These are phyloP conservation scores for Chlorodrepanis virens DNA, from an alignment of 2,113 vertebrate genomes.

Conservation along the genomic window DNA sequence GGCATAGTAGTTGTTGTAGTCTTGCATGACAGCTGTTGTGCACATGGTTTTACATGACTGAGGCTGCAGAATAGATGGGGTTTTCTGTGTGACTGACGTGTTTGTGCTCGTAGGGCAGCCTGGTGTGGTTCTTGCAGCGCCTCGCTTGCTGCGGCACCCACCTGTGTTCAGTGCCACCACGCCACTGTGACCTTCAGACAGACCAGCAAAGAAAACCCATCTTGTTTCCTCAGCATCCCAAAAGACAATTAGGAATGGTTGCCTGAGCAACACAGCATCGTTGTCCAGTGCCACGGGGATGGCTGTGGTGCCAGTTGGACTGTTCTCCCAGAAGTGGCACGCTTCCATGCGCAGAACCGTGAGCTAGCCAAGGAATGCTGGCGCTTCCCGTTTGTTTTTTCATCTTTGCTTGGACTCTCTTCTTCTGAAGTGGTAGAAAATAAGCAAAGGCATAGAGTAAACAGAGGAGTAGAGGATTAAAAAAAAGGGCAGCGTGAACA, in stretches of 20 bases:
- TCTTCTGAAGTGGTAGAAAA: background rate
- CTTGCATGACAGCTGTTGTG: background rate
- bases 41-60: background rate
- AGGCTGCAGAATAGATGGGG: background rate
- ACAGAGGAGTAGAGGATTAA: background rate
- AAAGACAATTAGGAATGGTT: constrained; percentile 65
- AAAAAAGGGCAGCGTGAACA: background rate
- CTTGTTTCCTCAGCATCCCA: constrained; percentile 51
- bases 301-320: constrained; percentile 48
- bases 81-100: constrained; percentile 23
- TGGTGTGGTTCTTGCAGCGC: background rate
- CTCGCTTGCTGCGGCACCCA: background rate
- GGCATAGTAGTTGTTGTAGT: background rate
- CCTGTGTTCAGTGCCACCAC: background rate
- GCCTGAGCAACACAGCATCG: constrained; percentile 65
- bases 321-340: background rate
- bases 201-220: background rate
- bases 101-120: background rate
- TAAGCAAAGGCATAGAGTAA: background rate
- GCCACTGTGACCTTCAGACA: constrained; percentile 55
- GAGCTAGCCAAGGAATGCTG: background rate
- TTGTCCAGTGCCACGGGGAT: constrained; percentile 52
- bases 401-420: background rate
- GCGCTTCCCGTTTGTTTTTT: background rate
- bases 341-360: background rate